phyloP scores from a whole-genome alignment of 2,888 invertebrate genomes.

The Smittia aterrima region DNA sequence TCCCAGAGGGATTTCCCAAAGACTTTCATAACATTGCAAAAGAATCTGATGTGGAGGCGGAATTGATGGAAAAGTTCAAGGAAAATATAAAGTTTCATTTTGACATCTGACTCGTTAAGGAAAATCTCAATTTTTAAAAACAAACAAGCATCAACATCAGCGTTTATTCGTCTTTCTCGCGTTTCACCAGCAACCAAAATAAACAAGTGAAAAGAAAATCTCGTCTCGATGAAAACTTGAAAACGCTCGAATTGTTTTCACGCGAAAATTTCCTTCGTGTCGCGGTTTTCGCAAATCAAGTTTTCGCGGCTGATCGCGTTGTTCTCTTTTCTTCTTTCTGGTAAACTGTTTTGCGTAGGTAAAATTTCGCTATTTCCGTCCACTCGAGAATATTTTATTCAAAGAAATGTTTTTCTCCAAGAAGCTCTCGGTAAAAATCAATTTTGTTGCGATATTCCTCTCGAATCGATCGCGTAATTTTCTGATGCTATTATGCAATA shows the following conservation, averaged over 20 bases:
- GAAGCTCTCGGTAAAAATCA: not conserved
- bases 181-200: not conserved
- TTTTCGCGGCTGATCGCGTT: not conserved
- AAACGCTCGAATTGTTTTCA: not conserved
- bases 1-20: too few relatives aligned
- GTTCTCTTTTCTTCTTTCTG: not conserved
- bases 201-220: not conserved
- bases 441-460: not conserved
- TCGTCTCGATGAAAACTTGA: not conserved
- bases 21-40: too few relatives aligned
- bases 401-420: not conserved
- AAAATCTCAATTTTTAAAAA: not conserved
- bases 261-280: not conserved
- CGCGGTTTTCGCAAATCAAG: slow-evolving; percentile 3
- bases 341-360: not conserved
- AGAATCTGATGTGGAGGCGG: too few relatives aligned
- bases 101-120: too few relatives aligned
- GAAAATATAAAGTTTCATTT: too few relatives aligned
- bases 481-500: not conserved
- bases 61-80: too few relatives aligned
- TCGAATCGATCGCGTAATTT: not conserved
- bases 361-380: not conserved
- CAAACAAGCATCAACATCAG: too few relatives aligned
- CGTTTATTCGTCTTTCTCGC: not conserved
- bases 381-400: not conserved